Evolutionary conservation across 2,888 invertebrate species (phyloP).

Genomic region (Pollenia griseotomentosa): DNA sequence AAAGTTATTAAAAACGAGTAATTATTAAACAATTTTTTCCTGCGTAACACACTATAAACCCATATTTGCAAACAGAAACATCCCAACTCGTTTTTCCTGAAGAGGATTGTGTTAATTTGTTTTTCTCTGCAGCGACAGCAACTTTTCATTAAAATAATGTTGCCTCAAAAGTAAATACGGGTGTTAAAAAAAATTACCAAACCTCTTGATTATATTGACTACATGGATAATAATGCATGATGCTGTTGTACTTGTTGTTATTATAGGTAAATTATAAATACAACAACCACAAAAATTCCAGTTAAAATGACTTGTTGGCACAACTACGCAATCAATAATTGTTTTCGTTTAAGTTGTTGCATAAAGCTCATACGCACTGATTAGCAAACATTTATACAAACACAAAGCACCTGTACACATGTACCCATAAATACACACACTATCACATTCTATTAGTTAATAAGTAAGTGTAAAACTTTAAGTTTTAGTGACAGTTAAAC

Average conservation of each 20-base stretch:
- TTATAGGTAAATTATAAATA: constrained; percentile 3
- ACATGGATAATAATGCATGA: neutral
- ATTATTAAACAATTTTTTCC: constrained; percentile 40
- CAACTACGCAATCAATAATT: constrained; percentile 70
- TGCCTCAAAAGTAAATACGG: constrained; percentile 28
- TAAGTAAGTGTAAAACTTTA: constrained; percentile 31
- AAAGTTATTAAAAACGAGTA: constrained; percentile 35
- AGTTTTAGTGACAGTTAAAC: constrained; percentile 51
- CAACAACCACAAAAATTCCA: constrained; percentile 49
- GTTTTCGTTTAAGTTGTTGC: constrained; percentile 63
- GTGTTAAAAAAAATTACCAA: constrained; percentile 22
- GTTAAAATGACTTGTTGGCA: constrained; percentile 61
- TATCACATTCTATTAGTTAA: too few relatives aligned
- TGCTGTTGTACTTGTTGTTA: neutral
- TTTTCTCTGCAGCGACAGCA: neutral
- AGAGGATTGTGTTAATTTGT: constrained; percentile 42
- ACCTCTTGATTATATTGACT: constrained; percentile 13
- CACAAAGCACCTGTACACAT: neutral
- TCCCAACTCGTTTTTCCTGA: constrained; percentile 70
- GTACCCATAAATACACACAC: neutral
- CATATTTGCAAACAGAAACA: constrained; percentile 64
- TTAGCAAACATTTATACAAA: constrained; percentile 74
- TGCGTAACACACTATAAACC: constrained; percentile 71
- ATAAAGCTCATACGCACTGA: constrained; percentile 65
- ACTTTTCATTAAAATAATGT: constrained; percentile 27